Evolutionary conservation across 2,113 vertebrate species (phyloP), one percentile per base, ranked within the genome.

Genomic region (Neodontobutis hainanensis): DNA sequence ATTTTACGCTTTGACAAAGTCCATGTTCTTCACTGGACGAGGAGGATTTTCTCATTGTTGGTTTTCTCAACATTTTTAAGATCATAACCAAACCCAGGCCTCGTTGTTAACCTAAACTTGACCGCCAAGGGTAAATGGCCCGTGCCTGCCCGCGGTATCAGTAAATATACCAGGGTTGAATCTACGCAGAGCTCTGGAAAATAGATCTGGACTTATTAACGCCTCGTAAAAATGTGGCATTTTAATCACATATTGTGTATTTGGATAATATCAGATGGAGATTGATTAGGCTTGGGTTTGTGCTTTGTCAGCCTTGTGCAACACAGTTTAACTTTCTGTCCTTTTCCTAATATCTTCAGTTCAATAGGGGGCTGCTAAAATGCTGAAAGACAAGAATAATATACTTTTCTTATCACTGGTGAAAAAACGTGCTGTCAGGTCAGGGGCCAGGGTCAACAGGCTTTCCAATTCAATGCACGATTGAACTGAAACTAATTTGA

Each of bases 261-360:
- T 82, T 88, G 70, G 68, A 74, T 77, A 84, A 82, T 71, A 73
- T 83, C 78, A 73, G 55, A 84, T 77, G 69, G 56, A 80, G 50
- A 78, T 63, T 44, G 55, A 67, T 51, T 38, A 49, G 36, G 38
- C 48, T 8, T 46, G 46, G 44, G 53, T 62, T 62, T 78, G 43
- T 75, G 74, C 63, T 76, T 53, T 40, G 60, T 79, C 68, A 76
- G 64, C 69, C 82, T 50, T 59, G 68, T 53, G 32, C 19, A 1
- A 55, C 61, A 52, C 49, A 65, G 32, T 74, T 75, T 51, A 65
- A 52, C 61, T 69, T 45, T 58, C 36, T 61, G 68, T 69, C 52
- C 46, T 65, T 64, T 49, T 47, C 11, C 11, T 65, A 40, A 11
- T 12, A 10, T 16, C 45, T 45, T 0, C 45, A 56, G 8, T 34